Conservation (phyloP, 2,888 invertebrate species). For the Chymomyza caudatula region DNA sequence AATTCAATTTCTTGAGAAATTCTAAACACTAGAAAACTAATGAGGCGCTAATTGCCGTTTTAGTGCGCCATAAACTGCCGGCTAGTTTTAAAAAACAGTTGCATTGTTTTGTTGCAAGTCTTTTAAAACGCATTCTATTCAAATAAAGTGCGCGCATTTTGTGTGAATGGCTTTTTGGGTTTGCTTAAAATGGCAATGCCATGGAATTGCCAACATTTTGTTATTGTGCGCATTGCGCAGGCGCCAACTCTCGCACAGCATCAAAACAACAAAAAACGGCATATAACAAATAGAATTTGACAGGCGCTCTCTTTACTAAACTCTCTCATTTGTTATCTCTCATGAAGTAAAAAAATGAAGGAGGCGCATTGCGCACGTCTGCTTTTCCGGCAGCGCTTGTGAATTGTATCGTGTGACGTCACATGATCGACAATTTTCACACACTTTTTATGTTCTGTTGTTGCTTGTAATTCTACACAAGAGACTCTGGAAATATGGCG, state of each 20-base stretch:
- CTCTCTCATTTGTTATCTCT: no score
- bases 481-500: no score
- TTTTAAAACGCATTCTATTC: not conserved
- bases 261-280: conserved; percentile 60
- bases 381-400: no score
- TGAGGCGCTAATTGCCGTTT: not conserved
- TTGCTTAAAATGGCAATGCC: conserved; percentile 23
- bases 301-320: conserved; percentile 12
- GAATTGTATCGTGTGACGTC: no score
- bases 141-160: conserved; percentile 20
- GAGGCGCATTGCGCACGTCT: no score
- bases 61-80: not conserved
- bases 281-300: conserved; percentile 27
- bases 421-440: no score
- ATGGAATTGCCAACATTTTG: conserved; percentile 1
- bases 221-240: conserved; percentile 40
- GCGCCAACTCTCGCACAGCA: conserved; percentile 34
- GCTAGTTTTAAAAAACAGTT: not conserved
- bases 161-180: conserved; percentile 18
- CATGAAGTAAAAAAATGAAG: no score
- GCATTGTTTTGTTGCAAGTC: not conserved
- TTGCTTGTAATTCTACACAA: no score
- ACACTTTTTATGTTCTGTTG: no score
- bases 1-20: not conserved
- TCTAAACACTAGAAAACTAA: not conserved